phyloP scores from a whole-genome alignment of 2,797 vertebrate species.

The Tolypeutes matacus region DNA sequence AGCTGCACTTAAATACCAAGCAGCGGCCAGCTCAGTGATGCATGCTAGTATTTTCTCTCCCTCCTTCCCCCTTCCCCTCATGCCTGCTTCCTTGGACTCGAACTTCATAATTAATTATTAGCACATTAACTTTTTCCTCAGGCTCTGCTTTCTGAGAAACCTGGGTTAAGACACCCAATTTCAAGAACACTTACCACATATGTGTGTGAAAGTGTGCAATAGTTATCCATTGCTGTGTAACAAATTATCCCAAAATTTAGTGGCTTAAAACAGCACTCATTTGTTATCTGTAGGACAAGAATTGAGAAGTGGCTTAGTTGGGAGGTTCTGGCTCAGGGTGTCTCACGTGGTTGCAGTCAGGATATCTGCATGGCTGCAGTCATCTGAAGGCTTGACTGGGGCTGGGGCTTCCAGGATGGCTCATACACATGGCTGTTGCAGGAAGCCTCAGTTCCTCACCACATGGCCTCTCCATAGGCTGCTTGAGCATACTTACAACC shows the following conservation, averaged over 20 bases:
- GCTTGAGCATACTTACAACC: not conserved
- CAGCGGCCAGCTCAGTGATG: not conserved
- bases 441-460: not conserved
- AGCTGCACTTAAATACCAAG: not conserved
- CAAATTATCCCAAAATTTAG: not conserved
- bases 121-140: not conserved
- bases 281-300: not conserved
- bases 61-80: not conserved
- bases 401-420: not conserved
- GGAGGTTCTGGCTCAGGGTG: not conserved
- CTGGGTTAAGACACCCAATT: not conserved
- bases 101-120: not conserved
- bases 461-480: not conserved
- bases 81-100: not conserved
- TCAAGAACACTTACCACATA: not conserved
- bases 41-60: not conserved
- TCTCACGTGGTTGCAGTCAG: not conserved
- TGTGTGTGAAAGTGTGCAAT: not conserved
- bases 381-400: not conserved
- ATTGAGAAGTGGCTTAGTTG: not conserved
- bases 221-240: not conserved
- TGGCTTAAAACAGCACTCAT: not conserved
- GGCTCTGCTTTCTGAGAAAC: not conserved
- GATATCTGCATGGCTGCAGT: not conserved
- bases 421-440: not conserved